Percentiles rank a stretch among this genome's conserved stretches.
These are phyloP conservation scores for Pogoniulus pusillus DNA, from an alignment of 2,797 vertebrate genomes.

Conservation along the genomic window DNA sequence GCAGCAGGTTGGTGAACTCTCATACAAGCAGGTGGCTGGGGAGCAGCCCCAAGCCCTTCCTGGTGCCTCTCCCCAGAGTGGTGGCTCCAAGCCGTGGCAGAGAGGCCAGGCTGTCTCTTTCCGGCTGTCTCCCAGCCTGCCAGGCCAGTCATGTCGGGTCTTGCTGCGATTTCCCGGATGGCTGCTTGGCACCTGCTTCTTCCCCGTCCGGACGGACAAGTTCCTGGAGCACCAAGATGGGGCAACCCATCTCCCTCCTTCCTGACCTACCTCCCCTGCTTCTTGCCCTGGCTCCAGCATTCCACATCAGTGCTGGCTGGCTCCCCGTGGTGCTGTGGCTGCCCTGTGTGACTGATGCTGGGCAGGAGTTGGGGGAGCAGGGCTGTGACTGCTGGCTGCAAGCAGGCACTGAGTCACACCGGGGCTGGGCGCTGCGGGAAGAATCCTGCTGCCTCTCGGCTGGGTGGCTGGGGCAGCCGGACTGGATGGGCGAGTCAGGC, in stretches of 20 bases:
- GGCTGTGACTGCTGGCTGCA: rapidly evolving
- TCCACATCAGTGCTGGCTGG: rapidly evolving
- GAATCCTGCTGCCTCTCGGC: neutral
- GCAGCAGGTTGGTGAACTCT: neutral
- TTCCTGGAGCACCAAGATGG: slow-evolving; percentile 23
- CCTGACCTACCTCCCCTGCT: neutral
- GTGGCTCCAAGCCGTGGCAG: slow-evolving; percentile 39
- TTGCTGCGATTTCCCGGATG: slow-evolving; percentile 58
- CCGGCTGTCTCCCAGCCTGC: slow-evolving; percentile 57
- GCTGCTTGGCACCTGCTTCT: slow-evolving; percentile 60
- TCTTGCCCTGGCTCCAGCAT: rapidly evolving
- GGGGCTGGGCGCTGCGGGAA: neutral
- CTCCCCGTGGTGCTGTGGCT: rapidly evolving
- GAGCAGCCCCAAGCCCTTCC: neutral
- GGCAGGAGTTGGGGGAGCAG: rapidly evolving
- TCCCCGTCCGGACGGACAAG: slow-evolving; percentile 44
- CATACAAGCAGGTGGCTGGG: neutral
- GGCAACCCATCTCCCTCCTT: neutral
- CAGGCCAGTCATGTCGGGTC: slow-evolving; percentile 28
- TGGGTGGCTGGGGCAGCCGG: neutral
- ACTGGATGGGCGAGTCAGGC: slow-evolving; percentile 32
- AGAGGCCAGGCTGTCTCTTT: slow-evolving; percentile 37
- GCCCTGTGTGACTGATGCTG: neutral
- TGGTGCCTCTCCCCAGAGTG: neutral
- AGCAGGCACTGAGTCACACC: neutral